Evolutionary conservation across 1,140 invertebrate species (phyloP), one percentile per base, ranked within the genome.

Genomic region (Colletes latitarsis): DNA sequence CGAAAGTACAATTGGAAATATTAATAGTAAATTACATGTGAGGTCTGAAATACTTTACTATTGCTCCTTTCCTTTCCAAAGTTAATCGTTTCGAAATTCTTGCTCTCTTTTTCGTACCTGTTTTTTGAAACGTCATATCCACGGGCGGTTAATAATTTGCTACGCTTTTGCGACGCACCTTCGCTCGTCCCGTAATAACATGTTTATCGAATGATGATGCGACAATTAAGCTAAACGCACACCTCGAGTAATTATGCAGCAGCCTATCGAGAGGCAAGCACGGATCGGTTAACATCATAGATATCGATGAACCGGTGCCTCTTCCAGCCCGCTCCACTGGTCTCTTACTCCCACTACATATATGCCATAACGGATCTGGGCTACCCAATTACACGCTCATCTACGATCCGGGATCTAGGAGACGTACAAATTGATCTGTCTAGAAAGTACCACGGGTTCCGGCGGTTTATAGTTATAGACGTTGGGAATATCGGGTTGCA

Each of bases 301-400:
- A 88, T 89, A 89, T 90, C 88, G 88, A 90, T 90, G 90, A 89
- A 88, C 80, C 49, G 83, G 72, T 87, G 73, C 62, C 68, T 69
- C 77, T 66, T 52, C 71, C 55, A 46, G 8, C 60, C 72, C 39
- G 68, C 71, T 63, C 72, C 70, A 55, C 60, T 73, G 63, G 14
- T 64, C 72, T 70, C 67, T 39, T 77, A 19, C 66, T 55, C 66
- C 49, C 66, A 46, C 55, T 64, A 30, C 17, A 43, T 21, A 14
- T 19, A 43, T 21, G 14, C 46, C 62, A 82, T 87, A 70, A 72
- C 81, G 83, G 89, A 91, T 91, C 88, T 90, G 83, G 89, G 84
- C 86, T 89, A 87, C 85, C 87, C 90, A 91, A 92, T 92, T 92
- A 92, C 85, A 91, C 89, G 89, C 87, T 90, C 90, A 91, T 92